phyloP scores from a whole-genome alignment of 2,113 vertebrate species.

The Ceratotherium simum region DNA sequence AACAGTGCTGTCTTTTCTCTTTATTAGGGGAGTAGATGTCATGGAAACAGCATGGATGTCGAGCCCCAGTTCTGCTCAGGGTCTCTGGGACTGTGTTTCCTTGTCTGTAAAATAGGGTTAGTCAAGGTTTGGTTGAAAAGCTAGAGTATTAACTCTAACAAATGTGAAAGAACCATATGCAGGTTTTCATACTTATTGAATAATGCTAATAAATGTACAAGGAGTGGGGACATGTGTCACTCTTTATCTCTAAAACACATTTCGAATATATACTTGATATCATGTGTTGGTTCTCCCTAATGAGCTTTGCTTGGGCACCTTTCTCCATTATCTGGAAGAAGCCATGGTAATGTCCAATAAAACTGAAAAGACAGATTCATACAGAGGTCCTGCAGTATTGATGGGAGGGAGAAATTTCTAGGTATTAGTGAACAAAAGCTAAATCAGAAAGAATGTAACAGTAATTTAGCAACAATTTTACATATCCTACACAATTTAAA shows the following conservation, averaged over 20 bases:
- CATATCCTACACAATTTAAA: background rate
- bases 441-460: background rate
- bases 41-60: background rate
- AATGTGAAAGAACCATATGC: background rate
- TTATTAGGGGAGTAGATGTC: background rate
- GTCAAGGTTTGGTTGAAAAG: conserved; percentile 21
- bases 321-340: background rate
- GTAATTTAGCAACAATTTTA: conserved; percentile 23
- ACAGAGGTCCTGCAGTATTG: background rate
- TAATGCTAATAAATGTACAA: background rate
- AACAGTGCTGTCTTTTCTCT: background rate
- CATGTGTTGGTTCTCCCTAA: background rate
- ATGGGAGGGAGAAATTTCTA: background rate
- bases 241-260: background rate
- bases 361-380: background rate
- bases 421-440: background rate
- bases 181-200: background rate
- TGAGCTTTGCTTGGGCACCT: background rate
- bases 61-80: background rate
- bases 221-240: background rate
- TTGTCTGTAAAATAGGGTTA: background rate
- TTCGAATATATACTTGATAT: background rate
- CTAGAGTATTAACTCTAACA: background rate
- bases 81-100: background rate
- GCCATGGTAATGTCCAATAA: background rate